A percentile compares a stretch with the other conserved stretches of the same genome.
Conservation (phyloP, 2,797 vertebrate species). For the Halcyon leucocephala region DNA sequence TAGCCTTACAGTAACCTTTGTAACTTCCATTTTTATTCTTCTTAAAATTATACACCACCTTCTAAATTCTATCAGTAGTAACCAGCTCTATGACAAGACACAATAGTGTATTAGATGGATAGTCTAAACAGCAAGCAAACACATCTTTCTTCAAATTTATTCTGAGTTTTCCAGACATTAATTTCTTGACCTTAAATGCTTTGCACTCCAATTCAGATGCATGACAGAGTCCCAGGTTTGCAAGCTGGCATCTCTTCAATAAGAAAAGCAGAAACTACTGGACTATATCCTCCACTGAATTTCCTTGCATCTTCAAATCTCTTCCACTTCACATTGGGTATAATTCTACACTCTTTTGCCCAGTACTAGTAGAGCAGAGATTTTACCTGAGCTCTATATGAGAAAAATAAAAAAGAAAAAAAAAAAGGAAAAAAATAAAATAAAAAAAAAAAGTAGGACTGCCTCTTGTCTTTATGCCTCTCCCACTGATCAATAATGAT, state of each 20-base stretch:
- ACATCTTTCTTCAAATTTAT: not conserved
- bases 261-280: not conserved
- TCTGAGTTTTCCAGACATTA: not conserved
- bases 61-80: not conserved
- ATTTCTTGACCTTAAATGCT: not conserved
- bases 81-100: not conserved
- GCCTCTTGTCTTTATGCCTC: not conserved
- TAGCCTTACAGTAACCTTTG: not conserved
- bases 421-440: not conserved
- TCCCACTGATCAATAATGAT: not conserved
- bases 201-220: not conserved
- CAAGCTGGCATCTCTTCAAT: not conserved
- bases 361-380: not conserved
- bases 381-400: not conserved
- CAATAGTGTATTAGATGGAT: not conserved
- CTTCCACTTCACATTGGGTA: not conserved
- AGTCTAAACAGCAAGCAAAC: not conserved
- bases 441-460: not conserved
- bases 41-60: not conserved
- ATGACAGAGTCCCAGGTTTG: not conserved
- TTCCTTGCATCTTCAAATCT: not conserved
- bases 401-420: not conserved
- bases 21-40: not conserved
- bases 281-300: not conserved
- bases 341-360: not conserved